Evolutionary conservation across 92 coral and sea anemone species (phyloP), one percentile per base, ranked within the genome.

Genomic region (Pocillopora meandrina): DNA sequence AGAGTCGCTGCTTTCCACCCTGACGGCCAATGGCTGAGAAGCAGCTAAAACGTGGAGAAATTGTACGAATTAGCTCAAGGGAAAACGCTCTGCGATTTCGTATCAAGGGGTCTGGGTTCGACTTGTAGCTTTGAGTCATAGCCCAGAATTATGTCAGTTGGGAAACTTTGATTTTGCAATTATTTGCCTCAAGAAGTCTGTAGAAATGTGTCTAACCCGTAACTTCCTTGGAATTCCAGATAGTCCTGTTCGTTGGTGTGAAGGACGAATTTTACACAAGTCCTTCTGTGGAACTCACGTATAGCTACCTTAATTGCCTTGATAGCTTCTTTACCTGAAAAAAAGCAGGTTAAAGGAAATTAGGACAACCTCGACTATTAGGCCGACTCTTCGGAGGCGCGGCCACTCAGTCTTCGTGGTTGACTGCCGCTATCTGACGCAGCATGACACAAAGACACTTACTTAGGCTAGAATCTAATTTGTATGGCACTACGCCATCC

Each of bases 1-100:
- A 92, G 71, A 95, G 55, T 77, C 90, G 87, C 70, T 95, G 98
- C 23, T 81, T 86, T 21, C 97, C 98, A 75, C 98, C 97, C 72
- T 95, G 95, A 5, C 98, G 96, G 16, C 98, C 98, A 85, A 95
- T 95, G 20, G 95, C 87, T 35, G 98, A 95, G 80, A 90, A 95
- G 64, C 97, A 93, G 55, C 95, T 94, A 78, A 36, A 17, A 42
- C 7, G 59, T 19, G 19, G 60, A 36, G 26, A 65, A 75, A 65
- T 31, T 6, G 11, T 2, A 42, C 12, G 16, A 1, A 36, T 8
- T 20, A 12, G 20, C 31, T 33, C 1, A 33, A 20, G 14, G 21
- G 5, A 60, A n/a, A 61, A 61, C 14, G 11, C 3, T 15, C 9
- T 18, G 8, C 20, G 9, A 47, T 12, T 42, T 4, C 19, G 26